A percentile compares a stretch with the other conserved stretches of the same genome.
Conservation (phyloP, 2,113 vertebrate genomes). For the Poecilia latipinna region DNA sequence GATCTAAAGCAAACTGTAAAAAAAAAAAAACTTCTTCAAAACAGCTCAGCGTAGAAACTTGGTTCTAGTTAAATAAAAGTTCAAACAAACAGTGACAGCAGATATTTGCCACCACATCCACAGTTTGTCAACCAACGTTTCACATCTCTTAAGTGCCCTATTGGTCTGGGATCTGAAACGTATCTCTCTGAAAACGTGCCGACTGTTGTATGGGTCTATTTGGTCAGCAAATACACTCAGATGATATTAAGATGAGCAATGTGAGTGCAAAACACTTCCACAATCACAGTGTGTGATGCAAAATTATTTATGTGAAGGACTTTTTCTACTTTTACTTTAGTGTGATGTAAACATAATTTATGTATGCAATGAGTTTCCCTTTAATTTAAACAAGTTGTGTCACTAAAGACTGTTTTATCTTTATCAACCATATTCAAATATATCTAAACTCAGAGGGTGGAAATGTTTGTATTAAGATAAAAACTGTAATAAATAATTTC, state of each 20-base stretch:
- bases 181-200: conserved; percentile 31
- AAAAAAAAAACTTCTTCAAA: conserved; percentile 11
- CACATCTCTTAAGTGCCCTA: conserved; percentile 40
- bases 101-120: conserved; percentile 28
- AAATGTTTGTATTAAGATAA: not conserved
- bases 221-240: conserved; percentile 28
- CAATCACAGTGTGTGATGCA: not conserved
- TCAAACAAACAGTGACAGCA: conserved; percentile 28
- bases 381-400: not conserved
- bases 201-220: conserved; percentile 39
- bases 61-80: conserved; percentile 6
- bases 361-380: not conserved
- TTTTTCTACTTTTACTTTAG: not conserved
- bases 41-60: conserved; percentile 12
- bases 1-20: not conserved
- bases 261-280: not conserved
- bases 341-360: not conserved
- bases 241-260: conserved; percentile 2
- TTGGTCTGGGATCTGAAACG: conserved; percentile 34
- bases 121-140: conserved; percentile 7
- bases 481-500: not conserved
- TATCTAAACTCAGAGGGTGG: not conserved
- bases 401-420: not conserved
- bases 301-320: not conserved
- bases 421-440: not conserved